A percentile compares a stretch with the other conserved stretches of the same genome.
Evolutionary conservation across 2,113 vertebrate genomes (phyloP).

Genomic region (Serilophus lunatus): DNA sequence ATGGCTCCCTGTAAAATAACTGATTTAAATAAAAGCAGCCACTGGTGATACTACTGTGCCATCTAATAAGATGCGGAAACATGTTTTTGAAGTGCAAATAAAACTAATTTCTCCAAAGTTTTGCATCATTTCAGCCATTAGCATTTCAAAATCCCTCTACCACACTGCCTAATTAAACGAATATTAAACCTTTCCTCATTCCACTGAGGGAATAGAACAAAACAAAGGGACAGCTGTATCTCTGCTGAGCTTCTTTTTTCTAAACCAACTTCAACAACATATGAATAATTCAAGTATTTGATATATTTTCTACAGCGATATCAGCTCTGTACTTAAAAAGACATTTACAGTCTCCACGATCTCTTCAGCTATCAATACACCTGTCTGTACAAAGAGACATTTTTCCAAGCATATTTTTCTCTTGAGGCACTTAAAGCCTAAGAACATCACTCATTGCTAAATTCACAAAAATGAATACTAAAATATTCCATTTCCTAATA

Average conservation of each 20-base stretch:
- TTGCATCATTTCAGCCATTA: conserved; percentile 52
- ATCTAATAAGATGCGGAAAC: neutral
- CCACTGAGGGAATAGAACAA: conserved; percentile 25
- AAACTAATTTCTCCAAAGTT: conserved; percentile 36
- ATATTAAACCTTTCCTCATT: conserved; percentile 59
- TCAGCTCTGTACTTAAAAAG: neutral
- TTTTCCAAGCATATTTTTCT: neutral
- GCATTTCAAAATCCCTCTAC: conserved; percentile 57
- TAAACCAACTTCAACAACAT: conserved; percentile 11
- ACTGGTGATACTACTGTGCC: neutral
- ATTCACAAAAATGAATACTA: neutral
- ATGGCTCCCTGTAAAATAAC: neutral
- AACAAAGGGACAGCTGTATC: conserved; percentile 63
- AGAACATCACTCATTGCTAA: neutral
- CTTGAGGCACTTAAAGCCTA: neutral
- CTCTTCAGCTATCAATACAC: neutral
- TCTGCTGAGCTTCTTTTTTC: conserved; percentile 30
- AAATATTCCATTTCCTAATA: neutral
- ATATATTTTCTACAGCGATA: neutral
- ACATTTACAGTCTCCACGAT: neutral
- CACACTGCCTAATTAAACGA: conserved; percentile 50
- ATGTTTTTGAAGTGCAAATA: conserved; percentile 45
- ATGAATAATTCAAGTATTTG: conserved; percentile 49
- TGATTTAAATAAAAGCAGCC: neutral
- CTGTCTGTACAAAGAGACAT: neutral